A percentile compares a stretch with the other conserved stretches of the same genome.
phyloP scores from a whole-genome alignment of 2,113 vertebrate species.

The Rallus limicola region DNA sequence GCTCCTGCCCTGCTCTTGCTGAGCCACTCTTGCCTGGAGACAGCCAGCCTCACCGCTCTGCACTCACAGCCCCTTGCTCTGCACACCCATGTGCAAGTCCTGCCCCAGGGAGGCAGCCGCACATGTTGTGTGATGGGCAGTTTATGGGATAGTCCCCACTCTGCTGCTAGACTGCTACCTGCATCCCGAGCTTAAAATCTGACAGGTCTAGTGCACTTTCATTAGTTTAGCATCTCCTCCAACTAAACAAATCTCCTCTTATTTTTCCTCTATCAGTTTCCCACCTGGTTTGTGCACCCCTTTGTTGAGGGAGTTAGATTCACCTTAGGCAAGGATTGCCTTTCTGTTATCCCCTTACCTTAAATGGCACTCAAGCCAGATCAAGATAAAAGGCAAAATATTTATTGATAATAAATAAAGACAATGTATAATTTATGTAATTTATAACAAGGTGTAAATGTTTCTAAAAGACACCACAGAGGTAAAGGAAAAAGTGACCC shows the following conservation, averaged over 20 bases:
- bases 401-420: neutral
- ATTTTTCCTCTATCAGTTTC: neutral
- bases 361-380: neutral
- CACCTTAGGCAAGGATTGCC: neutral
- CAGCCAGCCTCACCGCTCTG: fast-evolving
- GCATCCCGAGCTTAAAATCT: neutral
- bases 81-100: too few species aligned
- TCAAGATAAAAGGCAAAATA: neutral
- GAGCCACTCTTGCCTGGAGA: neutral
- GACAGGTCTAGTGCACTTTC: neutral
- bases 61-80: neutral
- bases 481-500: neutral
- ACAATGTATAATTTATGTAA: neutral
- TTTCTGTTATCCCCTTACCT: neutral
- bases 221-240: neutral
- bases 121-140: fast-evolving
- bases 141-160: neutral
- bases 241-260: neutral
- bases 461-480: neutral
- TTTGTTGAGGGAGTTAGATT: neutral
- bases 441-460: neutral
- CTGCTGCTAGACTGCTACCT: neutral
- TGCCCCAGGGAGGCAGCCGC: fast-evolving
- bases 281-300: neutral
- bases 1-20: neutral